These are phyloP conservation scores for Anguilla marmorata DNA, from an alignment of 2,797 vertebrate genomes.

Conservation along the genomic window DNA sequence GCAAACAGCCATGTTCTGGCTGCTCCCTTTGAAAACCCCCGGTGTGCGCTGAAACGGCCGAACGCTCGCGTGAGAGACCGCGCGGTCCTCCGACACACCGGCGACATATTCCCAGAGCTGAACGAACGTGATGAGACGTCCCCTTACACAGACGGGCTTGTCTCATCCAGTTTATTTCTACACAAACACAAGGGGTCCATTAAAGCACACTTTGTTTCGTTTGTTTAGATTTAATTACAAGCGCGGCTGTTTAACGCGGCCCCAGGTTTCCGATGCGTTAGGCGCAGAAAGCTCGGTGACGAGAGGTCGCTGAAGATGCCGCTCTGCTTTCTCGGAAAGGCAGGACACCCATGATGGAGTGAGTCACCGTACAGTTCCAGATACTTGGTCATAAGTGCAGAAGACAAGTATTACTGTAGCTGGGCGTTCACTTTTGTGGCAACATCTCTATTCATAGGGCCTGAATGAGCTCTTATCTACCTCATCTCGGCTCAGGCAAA, in stretches of 20 bases:
- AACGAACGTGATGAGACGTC: neutral
- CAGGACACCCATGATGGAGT: conserved; percentile 1
- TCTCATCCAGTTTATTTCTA: neutral
- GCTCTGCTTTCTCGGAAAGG: neutral
- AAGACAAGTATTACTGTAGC: neutral
- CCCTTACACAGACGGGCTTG: neutral
- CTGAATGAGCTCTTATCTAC: neutral
- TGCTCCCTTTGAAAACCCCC: neutral
- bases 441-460: neutral
- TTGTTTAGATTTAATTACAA: neutral
- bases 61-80: neutral
- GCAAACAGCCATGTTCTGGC: neutral
- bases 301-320: neutral
- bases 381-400: conserved; percentile 7
- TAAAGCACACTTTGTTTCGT: neutral
- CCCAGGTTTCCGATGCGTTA: neutral
- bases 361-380: neutral
- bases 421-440: neutral
- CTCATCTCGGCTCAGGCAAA: neutral
- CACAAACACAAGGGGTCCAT: neutral
- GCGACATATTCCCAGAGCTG: neutral
- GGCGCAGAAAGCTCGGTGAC: neutral
- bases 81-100: neutral
- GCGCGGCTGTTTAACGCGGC: neutral
- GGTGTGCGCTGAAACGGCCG: neutral